Evolutionary conservation across 1,140 invertebrate genomes (phyloP), one percentile per base, ranked within the genome.

Genomic region (Bursaphelenchus mucronatus): DNA sequence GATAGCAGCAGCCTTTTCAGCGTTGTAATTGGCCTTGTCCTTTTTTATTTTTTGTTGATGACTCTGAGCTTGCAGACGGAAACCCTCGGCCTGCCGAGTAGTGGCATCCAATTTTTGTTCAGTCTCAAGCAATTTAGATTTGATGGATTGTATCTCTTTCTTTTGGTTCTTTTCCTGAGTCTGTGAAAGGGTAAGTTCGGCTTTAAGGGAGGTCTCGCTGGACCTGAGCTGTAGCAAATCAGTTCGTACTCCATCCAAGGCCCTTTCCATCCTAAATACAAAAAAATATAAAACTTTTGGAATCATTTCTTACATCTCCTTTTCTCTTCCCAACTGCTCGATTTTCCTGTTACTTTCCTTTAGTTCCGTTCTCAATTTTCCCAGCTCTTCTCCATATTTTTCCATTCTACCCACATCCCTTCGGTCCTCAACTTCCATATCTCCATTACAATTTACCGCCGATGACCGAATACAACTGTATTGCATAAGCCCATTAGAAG

Each of bases 101-200:
- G 57, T 44, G n/a, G 13, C 1, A n/a, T 30, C 40, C 15, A 39
- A 39, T 13, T 44, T 39, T 50, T 59, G 57, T 45, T 59, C 57
- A 39, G 57, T 44, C 11, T 59, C 57, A 4, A 19, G 41, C 21
- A 59, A 59, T 39, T 39, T 13, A 5, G 13, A 11, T 5, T 44
- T 39, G 11, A 59, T 11, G 6, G 41, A 44, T 17, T 13, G 19
- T 1, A 59, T n/a, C 52, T 59, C 57, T 13, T n/a, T 41, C n/a
- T 44, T 39, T 50, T 59, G 57, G 7, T 13, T 39, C 13, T 44
- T 30, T 39, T 59, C 57, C 40, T 59, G 57, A 7, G 11, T 59
- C 21, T 39, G 57, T 40, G 45, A 30, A 39, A 59, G 41, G 40
- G 41, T 39, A 19, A 59, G 57, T 4, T 59, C 57, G 47, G 57